Conservation (phyloP, 2,113 vertebrate genomes). For the Rhodinocichla rosea region DNA sequence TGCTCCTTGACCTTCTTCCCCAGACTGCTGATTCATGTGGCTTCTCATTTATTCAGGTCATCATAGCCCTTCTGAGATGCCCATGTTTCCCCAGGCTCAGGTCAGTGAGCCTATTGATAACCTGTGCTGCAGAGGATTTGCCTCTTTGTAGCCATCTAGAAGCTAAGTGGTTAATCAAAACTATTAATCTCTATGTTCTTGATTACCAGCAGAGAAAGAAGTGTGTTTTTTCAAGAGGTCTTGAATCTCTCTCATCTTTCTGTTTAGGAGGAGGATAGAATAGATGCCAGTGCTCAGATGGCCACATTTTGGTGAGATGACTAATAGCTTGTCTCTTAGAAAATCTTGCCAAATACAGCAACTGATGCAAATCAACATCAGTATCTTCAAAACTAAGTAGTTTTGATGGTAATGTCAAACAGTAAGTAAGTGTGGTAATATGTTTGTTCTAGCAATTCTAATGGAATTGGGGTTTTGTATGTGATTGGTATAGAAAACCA, state of each 20-base stretch:
- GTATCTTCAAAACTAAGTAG: not conserved
- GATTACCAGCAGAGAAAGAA: not conserved
- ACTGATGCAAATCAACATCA: not conserved
- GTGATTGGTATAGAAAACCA: not conserved
- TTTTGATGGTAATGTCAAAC: not conserved
- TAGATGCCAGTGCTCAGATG: not conserved
- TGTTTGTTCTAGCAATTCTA: not conserved
- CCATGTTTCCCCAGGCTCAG: not conserved
- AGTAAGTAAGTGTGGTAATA: not conserved
- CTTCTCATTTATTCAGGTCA: not conserved
- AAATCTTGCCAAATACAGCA: not conserved
- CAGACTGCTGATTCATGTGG: not conserved
- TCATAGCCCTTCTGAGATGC: not conserved
- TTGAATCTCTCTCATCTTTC: not conserved
- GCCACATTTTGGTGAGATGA: not conserved
- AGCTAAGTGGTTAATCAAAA: not conserved
- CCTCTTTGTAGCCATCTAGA: not conserved
- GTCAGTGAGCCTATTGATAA: not conserved
- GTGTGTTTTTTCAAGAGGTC: not conserved
- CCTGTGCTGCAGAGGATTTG: not conserved
- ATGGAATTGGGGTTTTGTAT: not conserved
- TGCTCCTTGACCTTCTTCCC: not conserved
- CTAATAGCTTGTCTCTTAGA: not conserved
- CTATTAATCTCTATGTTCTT: not conserved
- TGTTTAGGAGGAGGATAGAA: not conserved